phyloP scores from a whole-genome alignment of 2,113 vertebrate genomes.

The Xiphophorus maculatus region DNA sequence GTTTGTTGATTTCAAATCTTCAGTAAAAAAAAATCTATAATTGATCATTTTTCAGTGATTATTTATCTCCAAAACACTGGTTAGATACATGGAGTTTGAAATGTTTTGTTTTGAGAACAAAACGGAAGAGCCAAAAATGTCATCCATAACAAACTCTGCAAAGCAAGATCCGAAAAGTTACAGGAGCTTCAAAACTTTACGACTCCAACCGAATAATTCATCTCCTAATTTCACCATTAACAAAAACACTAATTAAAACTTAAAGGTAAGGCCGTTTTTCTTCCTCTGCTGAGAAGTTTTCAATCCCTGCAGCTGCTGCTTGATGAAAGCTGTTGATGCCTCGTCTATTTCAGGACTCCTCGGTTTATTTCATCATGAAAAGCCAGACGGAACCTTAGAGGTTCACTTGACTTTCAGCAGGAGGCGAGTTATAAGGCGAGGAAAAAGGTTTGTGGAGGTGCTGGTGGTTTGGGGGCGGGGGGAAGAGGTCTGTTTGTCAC shows the following conservation, averaged over 20 bases:
- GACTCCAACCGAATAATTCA: not conserved
- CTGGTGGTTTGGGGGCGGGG: not conserved
- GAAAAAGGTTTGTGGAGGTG: conserved; percentile 4
- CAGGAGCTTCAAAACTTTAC: not conserved
- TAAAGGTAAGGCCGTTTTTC: not conserved
- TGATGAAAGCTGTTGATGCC: conserved; percentile 41
- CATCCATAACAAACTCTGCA: not conserved
- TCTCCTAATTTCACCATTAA: not conserved
- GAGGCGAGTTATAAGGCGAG: conserved; percentile 44
- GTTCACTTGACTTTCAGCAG: conserved; percentile 56
- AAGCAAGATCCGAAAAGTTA: not conserved
- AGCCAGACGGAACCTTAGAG: conserved; percentile 47
- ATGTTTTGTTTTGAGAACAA: too few relatives aligned
- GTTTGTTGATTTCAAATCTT: too few relatives aligned
- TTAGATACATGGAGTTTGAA: too few relatives aligned
- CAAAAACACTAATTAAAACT: too few relatives aligned
- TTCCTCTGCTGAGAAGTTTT: not conserved
- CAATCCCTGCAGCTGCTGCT: conserved; percentile 5
- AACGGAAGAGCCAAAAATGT: too few relatives aligned
- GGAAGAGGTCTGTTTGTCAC: conserved; percentile 30
- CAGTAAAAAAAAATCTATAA: too few relatives aligned
- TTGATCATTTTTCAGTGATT: too few relatives aligned
- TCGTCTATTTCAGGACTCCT: conserved; percentile 36
- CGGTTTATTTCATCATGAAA: conserved; percentile 44
- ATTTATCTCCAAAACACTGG: too few relatives aligned